Evolutionary conservation across 2,888 invertebrate genomes (phyloP).

Genomic region (Oligia fasciuncula): DNA sequence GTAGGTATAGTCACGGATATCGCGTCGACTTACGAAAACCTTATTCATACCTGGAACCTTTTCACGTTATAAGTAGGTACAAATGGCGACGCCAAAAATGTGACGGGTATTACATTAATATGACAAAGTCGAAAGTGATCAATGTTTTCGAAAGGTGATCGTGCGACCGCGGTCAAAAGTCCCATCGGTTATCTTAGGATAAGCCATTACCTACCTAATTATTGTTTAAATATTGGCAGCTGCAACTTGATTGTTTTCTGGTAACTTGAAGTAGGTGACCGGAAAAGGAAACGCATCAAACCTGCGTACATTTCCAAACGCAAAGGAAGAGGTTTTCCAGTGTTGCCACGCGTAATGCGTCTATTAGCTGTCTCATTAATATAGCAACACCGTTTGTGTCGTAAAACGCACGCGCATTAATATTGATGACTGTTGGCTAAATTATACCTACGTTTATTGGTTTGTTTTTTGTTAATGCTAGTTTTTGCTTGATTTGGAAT

Average conservation of each 20-base stretch:
- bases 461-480: conserved; percentile 5
- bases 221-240: not conserved
- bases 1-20: no score
- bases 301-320: conserved; percentile 39
- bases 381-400: conserved; percentile 31
- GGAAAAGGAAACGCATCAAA: conserved; percentile 23
- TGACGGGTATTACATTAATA: not conserved
- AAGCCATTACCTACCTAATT: no score
- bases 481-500: conserved; percentile 16
- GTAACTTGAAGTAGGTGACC: not conserved
- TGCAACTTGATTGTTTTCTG: not conserved
- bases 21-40: not conserved
- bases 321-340: conserved; percentile 48
- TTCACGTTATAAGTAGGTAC: no score
- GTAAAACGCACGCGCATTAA: conserved; percentile 48
- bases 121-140: not conserved
- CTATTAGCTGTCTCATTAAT: conserved; percentile 56
- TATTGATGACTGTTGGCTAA: conserved; percentile 48
- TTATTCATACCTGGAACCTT: not conserved
- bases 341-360: conserved; percentile 43
- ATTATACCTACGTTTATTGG: conserved; percentile 5
- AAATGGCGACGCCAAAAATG: not conserved
- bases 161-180: no score
- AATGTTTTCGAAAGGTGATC: no score
- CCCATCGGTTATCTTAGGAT: not conserved